Evolutionary conservation across 2,888 invertebrate species (phyloP).

Genomic region (Taphrorychus bicolor): DNA sequence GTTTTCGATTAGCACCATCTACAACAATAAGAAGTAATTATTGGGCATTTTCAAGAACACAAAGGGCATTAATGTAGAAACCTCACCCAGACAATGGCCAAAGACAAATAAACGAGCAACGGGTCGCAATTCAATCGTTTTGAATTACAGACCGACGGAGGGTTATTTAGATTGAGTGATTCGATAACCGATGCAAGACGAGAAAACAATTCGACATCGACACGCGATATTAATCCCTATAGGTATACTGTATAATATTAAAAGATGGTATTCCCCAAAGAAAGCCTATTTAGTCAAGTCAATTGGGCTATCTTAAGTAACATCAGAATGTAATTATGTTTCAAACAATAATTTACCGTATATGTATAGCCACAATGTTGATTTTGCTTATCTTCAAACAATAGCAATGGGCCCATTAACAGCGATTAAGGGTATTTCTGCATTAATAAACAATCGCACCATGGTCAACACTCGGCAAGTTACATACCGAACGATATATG

Average conservation of each 20-base stretch:
- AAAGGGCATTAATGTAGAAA: constrained; percentile 26
- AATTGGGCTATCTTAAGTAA: too few species aligned
- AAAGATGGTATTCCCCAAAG: not conserved
- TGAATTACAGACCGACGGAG: constrained; percentile 38
- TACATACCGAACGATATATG: too few species aligned
- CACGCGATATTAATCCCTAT: constrained; percentile 24
- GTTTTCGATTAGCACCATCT: not conserved
- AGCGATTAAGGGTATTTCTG: not conserved
- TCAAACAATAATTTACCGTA: not conserved
- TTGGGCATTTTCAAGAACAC: constrained; percentile 32
- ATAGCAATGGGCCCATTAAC: not conserved
- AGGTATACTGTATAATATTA: not conserved
- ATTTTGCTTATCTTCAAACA: not conserved
- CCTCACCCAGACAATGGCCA: constrained; percentile 32
- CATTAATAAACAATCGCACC: not conserved
- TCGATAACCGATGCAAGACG: constrained; percentile 29
- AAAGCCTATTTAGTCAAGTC: too few species aligned
- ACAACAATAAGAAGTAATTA: constrained; percentile 26
- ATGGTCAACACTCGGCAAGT: too few species aligned
- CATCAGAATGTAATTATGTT: too few species aligned
- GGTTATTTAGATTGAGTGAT: constrained; percentile 40
- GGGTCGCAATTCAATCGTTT: constrained; percentile 39
- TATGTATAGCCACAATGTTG: not conserved
- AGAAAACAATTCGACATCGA: constrained; percentile 30
- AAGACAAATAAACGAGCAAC: constrained; percentile 39